Conservation (phyloP, 1,140 invertebrate species). For the Yoshiicerus persimilis region DNA sequence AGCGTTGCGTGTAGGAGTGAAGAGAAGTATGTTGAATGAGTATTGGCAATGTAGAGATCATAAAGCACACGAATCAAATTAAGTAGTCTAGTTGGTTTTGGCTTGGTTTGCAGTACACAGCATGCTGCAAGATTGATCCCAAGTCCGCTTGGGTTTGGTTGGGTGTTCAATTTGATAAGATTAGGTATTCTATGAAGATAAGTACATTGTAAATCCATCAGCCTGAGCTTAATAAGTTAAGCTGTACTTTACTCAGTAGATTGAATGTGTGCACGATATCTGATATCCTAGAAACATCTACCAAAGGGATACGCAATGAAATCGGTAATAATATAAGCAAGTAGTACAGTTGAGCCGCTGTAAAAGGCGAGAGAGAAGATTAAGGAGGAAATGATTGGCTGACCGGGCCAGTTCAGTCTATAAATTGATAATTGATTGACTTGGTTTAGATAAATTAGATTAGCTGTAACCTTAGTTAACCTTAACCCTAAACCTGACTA, state of each 20-base stretch:
- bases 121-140: too few species aligned
- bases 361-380: background rate
- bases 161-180: too few species aligned
- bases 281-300: too few species aligned
- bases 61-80: background rate
- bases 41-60: background rate
- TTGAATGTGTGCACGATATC: too few species aligned
- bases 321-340: too few species aligned
- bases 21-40: background rate
- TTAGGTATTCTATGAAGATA: too few species aligned
- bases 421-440: background rate
- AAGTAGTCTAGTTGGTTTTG: background rate
- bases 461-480: background rate
- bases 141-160: too few species aligned
- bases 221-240: too few species aligned
- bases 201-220: too few species aligned
- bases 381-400: background rate
- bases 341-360: too few species aligned
- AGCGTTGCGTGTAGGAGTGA: background rate
- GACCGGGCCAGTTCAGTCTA: background rate
- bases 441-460: conserved; percentile 4
- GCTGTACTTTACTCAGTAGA: too few species aligned
- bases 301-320: too few species aligned
- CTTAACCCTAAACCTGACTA: background rate
- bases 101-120: background rate